Conservation (phyloP, 2,113 vertebrate genomes). For the Heloderma charlesbogerti region DNA sequence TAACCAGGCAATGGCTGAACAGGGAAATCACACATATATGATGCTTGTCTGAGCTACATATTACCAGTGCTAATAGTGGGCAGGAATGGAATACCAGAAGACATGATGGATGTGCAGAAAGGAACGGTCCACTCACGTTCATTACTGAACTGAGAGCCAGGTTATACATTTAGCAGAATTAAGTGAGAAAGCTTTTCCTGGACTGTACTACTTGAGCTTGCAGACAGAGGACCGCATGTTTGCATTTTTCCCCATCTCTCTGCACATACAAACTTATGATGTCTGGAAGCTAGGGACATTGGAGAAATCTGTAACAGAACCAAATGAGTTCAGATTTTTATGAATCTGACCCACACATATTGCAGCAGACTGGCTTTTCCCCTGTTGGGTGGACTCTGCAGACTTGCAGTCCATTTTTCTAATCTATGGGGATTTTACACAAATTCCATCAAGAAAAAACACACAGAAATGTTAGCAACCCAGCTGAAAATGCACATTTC, state of each 20-base stretch:
- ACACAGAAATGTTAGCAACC: no score
- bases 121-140: background rate
- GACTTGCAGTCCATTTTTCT: no score
- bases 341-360: no score
- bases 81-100: background rate
- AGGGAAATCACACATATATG: background rate
- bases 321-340: no score
- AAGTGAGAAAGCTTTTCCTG: background rate
- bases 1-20: background rate
- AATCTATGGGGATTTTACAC: no score
- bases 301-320: no score
- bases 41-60: background rate
- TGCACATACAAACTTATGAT: background rate
- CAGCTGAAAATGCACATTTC: no score
- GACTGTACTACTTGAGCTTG: background rate
- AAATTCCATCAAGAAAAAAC: no score
- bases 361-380: no score
- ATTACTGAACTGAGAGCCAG: background rate
- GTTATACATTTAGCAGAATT: background rate
- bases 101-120: background rate
- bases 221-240: background rate
- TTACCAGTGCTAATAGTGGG: background rate
- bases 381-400: no score
- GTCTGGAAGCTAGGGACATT: no score
- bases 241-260: background rate